Base-by-base conservation (phyloP, 1,140 invertebrate genomes). In the Penaeus vannamei region DNA sequence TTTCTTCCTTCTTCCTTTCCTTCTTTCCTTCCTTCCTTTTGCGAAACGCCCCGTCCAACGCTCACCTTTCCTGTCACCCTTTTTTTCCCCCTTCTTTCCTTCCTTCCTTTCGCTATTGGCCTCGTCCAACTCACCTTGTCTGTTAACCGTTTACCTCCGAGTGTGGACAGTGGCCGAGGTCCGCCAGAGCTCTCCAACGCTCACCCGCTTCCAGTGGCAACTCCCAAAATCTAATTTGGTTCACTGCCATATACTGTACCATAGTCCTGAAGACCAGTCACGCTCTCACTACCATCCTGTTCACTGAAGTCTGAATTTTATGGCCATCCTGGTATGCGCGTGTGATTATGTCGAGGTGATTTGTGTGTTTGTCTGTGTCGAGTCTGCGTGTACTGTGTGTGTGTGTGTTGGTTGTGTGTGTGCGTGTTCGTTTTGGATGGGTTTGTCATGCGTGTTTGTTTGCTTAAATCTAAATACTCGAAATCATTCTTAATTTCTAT, bases 221-320 rank as follows among this genome's bases (percentile, higher is more conserved):
- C 79, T 81, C 79, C 79, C 60, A 81, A 53, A 81, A 81, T 59
- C 79, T 81, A 81, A 81, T 81, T 81, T 81, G 79, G 79, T 81
- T 59, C 79, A 81, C 29, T 81, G 79, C 79, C 79, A 81, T 81
- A 81, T 81, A 81, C 42, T 81, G 79, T 81, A 42, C 79, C 79
- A 81, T 81, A 59, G 79, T 81, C 79, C 46, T 59, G 79, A 81
- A 81, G 79, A 59, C 60, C 46, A 81, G 79, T 46, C 79, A 59
- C 46, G 46, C 79, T 46, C 79, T 4, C 79, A n/a, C 79, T 81
- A 59, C 60, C 79, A 81, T 53, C 79, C 79, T 81, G 79, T 81
- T 59, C 79, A 14, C n/a, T 46, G 46, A 46, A 53, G 46, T 46
- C 79, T 59, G 46, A 23, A 59, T 59, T 59, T 59, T 46, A 53